Percentiles rank a stretch among this genome's conserved stretches.
Evolutionary conservation across 2,797 vertebrate species (phyloP).

Genomic region (Vespertilio murinus): DNA sequence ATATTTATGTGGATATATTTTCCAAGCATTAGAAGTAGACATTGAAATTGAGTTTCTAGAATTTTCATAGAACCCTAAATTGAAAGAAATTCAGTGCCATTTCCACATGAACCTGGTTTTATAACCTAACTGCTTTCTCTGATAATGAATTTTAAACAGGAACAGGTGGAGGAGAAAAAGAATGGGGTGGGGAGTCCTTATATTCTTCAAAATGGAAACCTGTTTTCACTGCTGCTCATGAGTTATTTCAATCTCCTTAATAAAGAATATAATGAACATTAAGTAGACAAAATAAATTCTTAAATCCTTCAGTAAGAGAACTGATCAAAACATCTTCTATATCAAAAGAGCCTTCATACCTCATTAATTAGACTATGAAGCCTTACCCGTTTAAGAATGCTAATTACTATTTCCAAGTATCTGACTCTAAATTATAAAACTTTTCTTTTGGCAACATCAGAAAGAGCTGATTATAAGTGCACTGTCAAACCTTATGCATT

Average conservation of each 20-base stretch:
- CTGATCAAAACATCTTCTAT: slow-evolving; percentile 28
- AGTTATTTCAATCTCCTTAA: slow-evolving; percentile 37
- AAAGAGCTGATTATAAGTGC: slow-evolving; percentile 24
- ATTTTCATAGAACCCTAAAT: background rate
- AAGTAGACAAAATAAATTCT: slow-evolving; percentile 48
- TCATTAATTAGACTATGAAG: slow-evolving; percentile 44
- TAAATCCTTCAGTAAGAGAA: slow-evolving; percentile 42
- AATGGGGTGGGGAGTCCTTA: background rate
- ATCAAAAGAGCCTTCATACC: slow-evolving; percentile 7
- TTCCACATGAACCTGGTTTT: slow-evolving; percentile 38
- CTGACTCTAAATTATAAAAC: background rate
- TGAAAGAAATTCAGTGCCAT: slow-evolving; percentile 20
- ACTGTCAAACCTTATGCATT: slow-evolving; percentile 7
- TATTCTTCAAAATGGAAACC: slow-evolving; percentile 4
- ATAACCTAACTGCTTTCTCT: slow-evolving; percentile 25
- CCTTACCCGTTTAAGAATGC: slow-evolving; percentile 36
- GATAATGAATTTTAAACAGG: slow-evolving; percentile 16
- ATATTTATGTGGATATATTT: slow-evolving; percentile 10
- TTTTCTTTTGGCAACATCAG: slow-evolving; percentile 39
- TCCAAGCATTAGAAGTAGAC: background rate
- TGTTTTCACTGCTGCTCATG: background rate
- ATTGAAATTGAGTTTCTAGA: background rate
- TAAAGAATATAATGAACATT: slow-evolving; percentile 48
- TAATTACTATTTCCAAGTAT: slow-evolving; percentile 38
- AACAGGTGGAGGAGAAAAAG: background rate